Conservation (phyloP, 1,140 invertebrate genomes). For the Heliconius eleuchia region DNA sequence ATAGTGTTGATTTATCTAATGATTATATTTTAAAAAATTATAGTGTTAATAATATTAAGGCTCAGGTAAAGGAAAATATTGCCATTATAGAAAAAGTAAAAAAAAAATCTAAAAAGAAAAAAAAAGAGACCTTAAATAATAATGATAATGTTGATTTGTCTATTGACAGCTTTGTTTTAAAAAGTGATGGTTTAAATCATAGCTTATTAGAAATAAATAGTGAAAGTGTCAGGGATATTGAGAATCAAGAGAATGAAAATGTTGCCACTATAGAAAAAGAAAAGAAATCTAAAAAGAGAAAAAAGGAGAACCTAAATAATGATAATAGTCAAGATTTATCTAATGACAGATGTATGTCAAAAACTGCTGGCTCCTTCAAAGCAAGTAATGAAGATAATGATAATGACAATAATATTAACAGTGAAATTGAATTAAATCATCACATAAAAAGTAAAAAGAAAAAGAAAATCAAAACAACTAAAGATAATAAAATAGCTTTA, state of each 20-base stretch:
- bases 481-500: background rate
- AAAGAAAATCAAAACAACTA: slow-evolving; percentile 13
- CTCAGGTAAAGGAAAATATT: background rate
- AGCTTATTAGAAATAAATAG: too few relatives aligned
- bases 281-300: background rate
- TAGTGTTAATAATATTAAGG: background rate
- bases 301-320: background rate
- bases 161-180: background rate
- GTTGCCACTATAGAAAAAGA: too few relatives aligned
- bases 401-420: slow-evolving; percentile 3
- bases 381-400: background rate
- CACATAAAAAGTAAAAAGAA: slow-evolving; percentile 21
- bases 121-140: background rate
- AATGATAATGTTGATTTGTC: background rate
- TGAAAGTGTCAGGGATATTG: too few relatives aligned
- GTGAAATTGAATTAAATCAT: background rate
- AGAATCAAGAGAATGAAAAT: too few relatives aligned
- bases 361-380: too few relatives aligned
- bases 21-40: too few relatives aligned
- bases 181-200: background rate
- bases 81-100: background rate
- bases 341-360: too few relatives aligned
- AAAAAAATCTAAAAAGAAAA: background rate
- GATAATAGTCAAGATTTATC: background rate
- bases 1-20: background rate